phyloP scores from a whole-genome alignment of 2,888 invertebrate species.

The Margaritifera margaritifera region DNA sequence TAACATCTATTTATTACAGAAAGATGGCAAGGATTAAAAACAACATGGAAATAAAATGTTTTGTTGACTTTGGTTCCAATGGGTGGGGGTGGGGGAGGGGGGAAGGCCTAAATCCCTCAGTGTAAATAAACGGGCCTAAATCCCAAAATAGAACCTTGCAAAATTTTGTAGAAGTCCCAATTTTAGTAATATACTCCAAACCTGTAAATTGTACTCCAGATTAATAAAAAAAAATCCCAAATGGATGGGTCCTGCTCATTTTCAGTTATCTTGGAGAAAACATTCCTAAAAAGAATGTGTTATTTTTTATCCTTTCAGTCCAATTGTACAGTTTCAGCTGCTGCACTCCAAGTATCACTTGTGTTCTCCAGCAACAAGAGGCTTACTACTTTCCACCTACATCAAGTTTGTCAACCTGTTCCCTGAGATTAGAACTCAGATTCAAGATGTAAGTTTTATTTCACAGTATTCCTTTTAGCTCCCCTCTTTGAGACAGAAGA shows the following conservation, averaged over 20 bases:
- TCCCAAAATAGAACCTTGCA: too few species aligned
- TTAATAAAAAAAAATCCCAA: not conserved
- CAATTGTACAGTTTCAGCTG: conserved; percentile 96
- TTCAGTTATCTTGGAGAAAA: not conserved
- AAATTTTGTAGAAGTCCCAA: too few species aligned
- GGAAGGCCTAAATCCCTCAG: too few species aligned
- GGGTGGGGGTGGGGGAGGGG: too few species aligned
- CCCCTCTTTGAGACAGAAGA: conserved; percentile 54
- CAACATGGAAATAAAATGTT: too few species aligned
- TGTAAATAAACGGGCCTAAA: too few species aligned
- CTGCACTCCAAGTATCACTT: conserved; percentile 99
- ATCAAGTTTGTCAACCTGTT: conserved; percentile 99
- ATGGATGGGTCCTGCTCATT: not conserved
- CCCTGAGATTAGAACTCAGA: conserved; percentile 96
- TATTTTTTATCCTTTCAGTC: conserved; percentile 77
- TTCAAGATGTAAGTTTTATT: conserved; percentile 88
- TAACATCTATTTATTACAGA: too few species aligned
- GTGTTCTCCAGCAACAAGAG: conserved; percentile 97
- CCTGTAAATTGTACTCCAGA: not conserved
- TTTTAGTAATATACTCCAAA: too few species aligned
- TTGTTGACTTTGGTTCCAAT: too few species aligned
- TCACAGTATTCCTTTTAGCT: conserved; percentile 70
- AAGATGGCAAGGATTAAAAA: too few species aligned
- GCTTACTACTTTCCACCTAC: conserved; percentile 96
- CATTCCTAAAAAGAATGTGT: not conserved